Evolutionary conservation across 1,140 invertebrate genomes (phyloP).

Genomic region (Papilio xuthus): DNA sequence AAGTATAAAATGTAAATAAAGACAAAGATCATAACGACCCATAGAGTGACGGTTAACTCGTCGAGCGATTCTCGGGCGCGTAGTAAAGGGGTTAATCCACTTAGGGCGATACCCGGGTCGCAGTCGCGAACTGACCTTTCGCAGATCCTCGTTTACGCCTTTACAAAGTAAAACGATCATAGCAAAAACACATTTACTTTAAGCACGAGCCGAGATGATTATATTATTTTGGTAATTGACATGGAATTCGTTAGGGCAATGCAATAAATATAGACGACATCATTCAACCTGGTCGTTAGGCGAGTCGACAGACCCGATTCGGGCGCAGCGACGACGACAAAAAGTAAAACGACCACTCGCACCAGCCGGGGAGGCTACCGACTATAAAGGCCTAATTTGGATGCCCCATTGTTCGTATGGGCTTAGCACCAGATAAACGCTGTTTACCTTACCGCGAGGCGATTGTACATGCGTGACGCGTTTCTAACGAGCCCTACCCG

Average conservation of each 20-base stretch:
- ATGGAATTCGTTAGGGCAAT: background rate
- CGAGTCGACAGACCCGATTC: conserved; percentile 26
- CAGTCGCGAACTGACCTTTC: conserved; percentile 60
- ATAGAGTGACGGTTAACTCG: conserved; percentile 37
- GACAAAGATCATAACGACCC: conserved; percentile 30
- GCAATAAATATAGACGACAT: conserved; percentile 33
- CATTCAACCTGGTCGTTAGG: conserved; percentile 33
- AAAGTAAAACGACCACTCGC: conserved; percentile 45
- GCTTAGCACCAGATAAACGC: conserved; percentile 73
- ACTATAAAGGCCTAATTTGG: conserved; percentile 70
- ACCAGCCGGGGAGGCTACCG: conserved; percentile 43
- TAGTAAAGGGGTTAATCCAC: conserved; percentile 71
- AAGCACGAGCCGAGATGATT: background rate
- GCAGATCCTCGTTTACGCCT: conserved; percentile 36
- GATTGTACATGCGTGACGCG: conserved; percentile 80
- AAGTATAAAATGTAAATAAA: conserved; percentile 19
- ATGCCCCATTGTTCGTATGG: conserved; percentile 69
- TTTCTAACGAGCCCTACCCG: conserved; percentile 74
- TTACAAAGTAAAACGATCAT: conserved; percentile 15
- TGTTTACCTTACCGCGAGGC: conserved; percentile 66
- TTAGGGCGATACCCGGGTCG: conserved; percentile 58
- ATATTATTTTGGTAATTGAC: background rate
- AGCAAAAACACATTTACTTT: conserved; percentile 6
- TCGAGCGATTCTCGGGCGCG: conserved; percentile 50
- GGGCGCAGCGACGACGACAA: conserved; percentile 32